Conservation (phyloP, 2,113 vertebrate genomes). For the Pedionomus torquatus region DNA sequence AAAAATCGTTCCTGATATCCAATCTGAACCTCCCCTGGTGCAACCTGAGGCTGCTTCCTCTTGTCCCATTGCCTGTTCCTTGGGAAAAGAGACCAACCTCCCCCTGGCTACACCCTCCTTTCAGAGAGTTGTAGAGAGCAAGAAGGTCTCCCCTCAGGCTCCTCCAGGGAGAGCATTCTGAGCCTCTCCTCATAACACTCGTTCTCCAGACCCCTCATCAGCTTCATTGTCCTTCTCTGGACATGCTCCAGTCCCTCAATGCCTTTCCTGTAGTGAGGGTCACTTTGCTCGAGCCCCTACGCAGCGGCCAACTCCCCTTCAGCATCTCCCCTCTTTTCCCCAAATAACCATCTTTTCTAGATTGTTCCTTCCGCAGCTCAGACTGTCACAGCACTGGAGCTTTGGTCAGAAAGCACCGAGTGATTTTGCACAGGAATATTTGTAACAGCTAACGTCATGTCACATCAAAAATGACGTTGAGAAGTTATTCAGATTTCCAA, state of each 20-base stretch:
- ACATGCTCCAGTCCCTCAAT: not conserved
- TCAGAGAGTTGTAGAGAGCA: not conserved
- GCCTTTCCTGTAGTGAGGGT: not conserved
- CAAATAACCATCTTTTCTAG: not conserved
- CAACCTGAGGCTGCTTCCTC: not conserved
- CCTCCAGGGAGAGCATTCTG: too few relatives aligned
- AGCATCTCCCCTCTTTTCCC: not conserved
- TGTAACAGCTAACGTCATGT: not conserved
- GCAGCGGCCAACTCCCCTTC: not conserved
- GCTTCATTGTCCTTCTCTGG: not conserved
- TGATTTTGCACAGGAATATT: not conserved
- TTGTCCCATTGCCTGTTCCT: not conserved
- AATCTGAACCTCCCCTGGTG: not conserved
- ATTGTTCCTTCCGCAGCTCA: not conserved
- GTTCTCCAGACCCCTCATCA: not conserved
- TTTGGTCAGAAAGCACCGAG: not conserved
- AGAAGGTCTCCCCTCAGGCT: not conserved
- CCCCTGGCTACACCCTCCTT: not conserved
- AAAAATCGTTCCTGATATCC: not conserved
- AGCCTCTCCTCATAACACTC: not conserved
- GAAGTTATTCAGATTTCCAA: not conserved
- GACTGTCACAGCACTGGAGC: not conserved
- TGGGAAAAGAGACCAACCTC: not conserved
- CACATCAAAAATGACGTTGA: not conserved
- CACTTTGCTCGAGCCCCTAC: accelerated